Percentiles rank a stretch among this genome's conserved stretches.
phyloP scores from a whole-genome alignment of 37 sponge, comb jelly and placozoan genomes.

The Petrosia ficiformis region DNA sequence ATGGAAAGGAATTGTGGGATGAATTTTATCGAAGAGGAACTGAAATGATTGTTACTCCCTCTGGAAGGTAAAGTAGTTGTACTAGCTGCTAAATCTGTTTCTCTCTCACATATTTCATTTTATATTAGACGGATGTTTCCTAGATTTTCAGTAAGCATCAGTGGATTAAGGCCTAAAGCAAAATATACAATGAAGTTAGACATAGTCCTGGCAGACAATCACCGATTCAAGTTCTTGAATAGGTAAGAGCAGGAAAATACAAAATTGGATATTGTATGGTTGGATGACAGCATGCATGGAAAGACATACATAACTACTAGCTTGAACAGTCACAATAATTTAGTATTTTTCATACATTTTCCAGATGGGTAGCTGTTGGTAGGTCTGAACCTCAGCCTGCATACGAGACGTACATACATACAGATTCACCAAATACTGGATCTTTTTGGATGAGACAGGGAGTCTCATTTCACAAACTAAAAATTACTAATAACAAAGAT shows the following conservation, averaged over 20 bases:
- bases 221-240: conserved; percentile 89
- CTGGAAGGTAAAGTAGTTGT: conserved; percentile 72
- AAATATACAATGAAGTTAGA: conserved; percentile 90
- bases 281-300: conserved; percentile 21
- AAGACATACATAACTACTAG: background rate
- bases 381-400: conserved; percentile 68
- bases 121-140: conserved; percentile 92
- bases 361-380: conserved; percentile 81
- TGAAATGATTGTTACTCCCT: conserved; percentile 88
- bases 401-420: conserved; percentile 31
- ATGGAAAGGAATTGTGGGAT: conserved; percentile 79
- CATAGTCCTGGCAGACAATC: conserved; percentile 78
- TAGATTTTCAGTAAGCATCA: conserved; percentile 58
- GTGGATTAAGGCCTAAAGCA: conserved; percentile 78
- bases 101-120: background rate
- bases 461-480: conserved; percentile 53
- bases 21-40: conserved; percentile 82
- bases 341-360: background rate
- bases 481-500: conserved; percentile 75
- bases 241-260: background rate
- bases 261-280: no score
- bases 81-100: background rate
- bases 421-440: conserved; percentile 68
- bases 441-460: conserved; percentile 57
- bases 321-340: no score